Evolutionary conservation across 2,888 invertebrate species (phyloP).

Genomic region (Tolmerus cingulatus): DNA sequence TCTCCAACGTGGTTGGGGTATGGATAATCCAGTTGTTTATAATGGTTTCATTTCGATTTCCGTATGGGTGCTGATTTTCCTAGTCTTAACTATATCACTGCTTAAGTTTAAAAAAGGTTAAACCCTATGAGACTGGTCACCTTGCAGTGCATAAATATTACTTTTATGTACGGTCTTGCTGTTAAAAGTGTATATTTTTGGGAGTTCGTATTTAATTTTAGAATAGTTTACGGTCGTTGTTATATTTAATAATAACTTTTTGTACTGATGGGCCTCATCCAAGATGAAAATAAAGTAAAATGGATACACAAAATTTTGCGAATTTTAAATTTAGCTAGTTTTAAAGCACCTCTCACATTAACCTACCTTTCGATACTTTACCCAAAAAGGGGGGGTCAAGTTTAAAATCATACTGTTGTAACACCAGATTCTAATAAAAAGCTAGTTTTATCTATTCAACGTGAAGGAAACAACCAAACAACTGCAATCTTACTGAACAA

Average conservation of each 20-base stretch:
- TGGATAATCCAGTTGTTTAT: constrained; percentile 77
- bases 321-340: background rate
- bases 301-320: background rate
- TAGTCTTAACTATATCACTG: constrained; percentile 76
- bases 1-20: constrained; percentile 83
- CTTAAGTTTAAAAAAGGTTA: constrained; percentile 87
- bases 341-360: background rate
- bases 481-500: background rate
- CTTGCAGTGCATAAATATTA: background rate
- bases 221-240: background rate
- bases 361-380: background rate
- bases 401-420: background rate
- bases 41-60: constrained; percentile 80
- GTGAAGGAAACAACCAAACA: background rate
- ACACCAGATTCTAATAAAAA: background rate
- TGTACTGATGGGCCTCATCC: background rate
- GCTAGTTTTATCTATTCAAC: background rate
- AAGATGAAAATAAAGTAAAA: background rate
- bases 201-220: background rate
- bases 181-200: background rate
- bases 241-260: background rate
- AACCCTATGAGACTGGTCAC: background rate
- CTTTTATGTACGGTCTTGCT: background rate
- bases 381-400: background rate
- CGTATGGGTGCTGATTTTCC: constrained; percentile 80